Base-by-base conservation (phyloP, 2,113 vertebrate genomes). In the Lepus americanus region DNA sequence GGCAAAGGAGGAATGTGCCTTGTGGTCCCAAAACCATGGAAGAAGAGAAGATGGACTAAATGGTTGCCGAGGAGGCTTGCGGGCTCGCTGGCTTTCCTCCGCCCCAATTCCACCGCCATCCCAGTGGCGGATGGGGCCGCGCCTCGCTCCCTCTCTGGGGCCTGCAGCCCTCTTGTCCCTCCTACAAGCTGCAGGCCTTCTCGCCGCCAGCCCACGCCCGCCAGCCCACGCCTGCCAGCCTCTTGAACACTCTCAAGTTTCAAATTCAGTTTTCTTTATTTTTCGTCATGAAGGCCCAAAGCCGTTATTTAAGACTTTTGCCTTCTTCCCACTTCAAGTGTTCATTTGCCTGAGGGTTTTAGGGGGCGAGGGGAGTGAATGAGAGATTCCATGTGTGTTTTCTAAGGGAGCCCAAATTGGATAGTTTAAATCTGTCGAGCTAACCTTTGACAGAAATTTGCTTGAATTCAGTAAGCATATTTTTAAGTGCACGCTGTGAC, bases 201-300 rank as follows among this genome's bases (percentile, higher is more conserved):
- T n/a, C 1, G 12, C 55, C 55, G 19, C 55, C 55, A 59, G 55
- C 55, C 55, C 11, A 92, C 94, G 96, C 33, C 55, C 55, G 19
- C 55, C 55, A 59, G 55, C 55, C 55, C 11, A 92, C 94, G 96
- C 95, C 97, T 90, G 80, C 95, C 63, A 95, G 92, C 94, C 96
- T 96, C 97, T 95, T 81, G 89, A 96, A 98, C 96, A 95, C 96
- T 96, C 94, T 64, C 70, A 79, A 51, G 89, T 88, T 94, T 94
- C 82, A 92, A 74, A 49, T 55, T 81, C 36, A 66, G 82, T 87
- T 89, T 90, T 77, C 64, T 80, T 94, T 93, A 33, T 76, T 79
- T 95, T 97, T 97, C 92, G 94, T 90, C 98, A 98, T 93, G 97
- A 96, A 90, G 89, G 90, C 97, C 97, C 95, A 87, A 92, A 98